phyloP scores from a whole-genome alignment of 2,797 vertebrate genomes.

The Uromys caudimaculatus region DNA sequence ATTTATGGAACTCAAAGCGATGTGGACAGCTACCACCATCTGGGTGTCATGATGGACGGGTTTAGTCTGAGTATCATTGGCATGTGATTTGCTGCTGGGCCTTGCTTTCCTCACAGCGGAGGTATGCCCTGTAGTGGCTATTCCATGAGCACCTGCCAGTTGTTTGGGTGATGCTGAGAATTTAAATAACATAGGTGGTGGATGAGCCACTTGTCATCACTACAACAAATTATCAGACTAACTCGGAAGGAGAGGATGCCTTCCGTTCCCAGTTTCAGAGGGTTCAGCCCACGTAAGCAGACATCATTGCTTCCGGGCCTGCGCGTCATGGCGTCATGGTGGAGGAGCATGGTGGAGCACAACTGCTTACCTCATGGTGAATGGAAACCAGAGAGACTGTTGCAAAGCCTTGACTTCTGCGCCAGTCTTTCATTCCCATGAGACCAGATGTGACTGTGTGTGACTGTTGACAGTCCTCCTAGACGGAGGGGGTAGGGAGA shows the following conservation, averaged over 20 bases:
- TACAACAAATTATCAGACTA: background rate
- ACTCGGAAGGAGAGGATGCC: background rate
- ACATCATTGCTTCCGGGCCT: background rate
- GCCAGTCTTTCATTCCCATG: background rate
- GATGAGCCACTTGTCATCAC: background rate
- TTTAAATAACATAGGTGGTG: background rate
- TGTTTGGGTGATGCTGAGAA: background rate
- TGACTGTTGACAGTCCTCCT: background rate
- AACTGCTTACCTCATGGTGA: background rate
- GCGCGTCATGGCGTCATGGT: too few species aligned
- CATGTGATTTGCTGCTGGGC: background rate
- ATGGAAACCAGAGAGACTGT: background rate
- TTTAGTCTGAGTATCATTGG: background rate
- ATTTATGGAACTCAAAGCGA: background rate
- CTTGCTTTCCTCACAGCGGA: background rate
- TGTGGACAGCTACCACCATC: background rate
- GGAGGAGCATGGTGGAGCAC: background rate
- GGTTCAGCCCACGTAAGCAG: background rate
- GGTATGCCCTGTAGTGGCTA: background rate
- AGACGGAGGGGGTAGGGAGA: background rate
- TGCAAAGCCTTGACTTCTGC: background rate
- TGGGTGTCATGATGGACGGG: background rate
- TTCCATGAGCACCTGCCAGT: background rate
- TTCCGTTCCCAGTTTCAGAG: background rate
- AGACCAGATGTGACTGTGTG: too few species aligned